These are phyloP conservation scores for Cebidichthys violaceus DNA, from an alignment of 2,113 vertebrate genomes.

Conservation along the genomic window DNA sequence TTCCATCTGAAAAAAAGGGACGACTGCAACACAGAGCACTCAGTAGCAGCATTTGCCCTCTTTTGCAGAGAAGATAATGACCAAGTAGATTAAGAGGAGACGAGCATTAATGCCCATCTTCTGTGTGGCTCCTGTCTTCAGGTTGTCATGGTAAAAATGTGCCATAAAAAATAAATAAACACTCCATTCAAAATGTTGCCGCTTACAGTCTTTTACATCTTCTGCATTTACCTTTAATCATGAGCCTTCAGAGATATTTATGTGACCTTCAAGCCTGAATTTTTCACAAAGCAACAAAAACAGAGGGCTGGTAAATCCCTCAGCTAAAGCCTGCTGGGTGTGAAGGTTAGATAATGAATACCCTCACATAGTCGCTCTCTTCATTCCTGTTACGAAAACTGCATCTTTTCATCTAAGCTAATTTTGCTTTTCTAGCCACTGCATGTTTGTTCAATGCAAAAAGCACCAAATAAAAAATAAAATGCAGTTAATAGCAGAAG, in stretches of 20 bases:
- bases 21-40: conserved; percentile 52
- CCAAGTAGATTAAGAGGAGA: conserved; percentile 65
- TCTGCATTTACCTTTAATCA: conserved; percentile 54
- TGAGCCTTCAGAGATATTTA: conserved; percentile 45
- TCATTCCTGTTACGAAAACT: conserved; percentile 50
- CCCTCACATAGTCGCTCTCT: conserved; percentile 32
- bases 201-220: conserved; percentile 38
- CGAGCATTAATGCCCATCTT: conserved; percentile 56
- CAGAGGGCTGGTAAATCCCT: conserved; percentile 59
- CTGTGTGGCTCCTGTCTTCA: conserved; percentile 45
- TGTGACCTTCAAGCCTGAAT: conserved; percentile 69
- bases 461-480: conserved; percentile 10
- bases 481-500: conserved; percentile 20
- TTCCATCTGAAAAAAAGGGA: conserved; percentile 60
- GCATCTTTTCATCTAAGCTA: conserved; percentile 42
- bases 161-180: neutral
- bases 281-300: conserved; percentile 62
- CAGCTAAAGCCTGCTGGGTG: conserved; percentile 58
- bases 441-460: conserved; percentile 14
- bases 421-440: conserved; percentile 3
- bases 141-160: conserved; percentile 66
- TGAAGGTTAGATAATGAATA: conserved; percentile 74
- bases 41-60: conserved; percentile 66
- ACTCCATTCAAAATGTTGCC: conserved; percentile 12
- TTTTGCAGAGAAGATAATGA: conserved; percentile 69